These are phyloP conservation scores for Ceratina japonica DNA, from an alignment of 1,140 invertebrate species.

Conservation along the genomic window DNA sequence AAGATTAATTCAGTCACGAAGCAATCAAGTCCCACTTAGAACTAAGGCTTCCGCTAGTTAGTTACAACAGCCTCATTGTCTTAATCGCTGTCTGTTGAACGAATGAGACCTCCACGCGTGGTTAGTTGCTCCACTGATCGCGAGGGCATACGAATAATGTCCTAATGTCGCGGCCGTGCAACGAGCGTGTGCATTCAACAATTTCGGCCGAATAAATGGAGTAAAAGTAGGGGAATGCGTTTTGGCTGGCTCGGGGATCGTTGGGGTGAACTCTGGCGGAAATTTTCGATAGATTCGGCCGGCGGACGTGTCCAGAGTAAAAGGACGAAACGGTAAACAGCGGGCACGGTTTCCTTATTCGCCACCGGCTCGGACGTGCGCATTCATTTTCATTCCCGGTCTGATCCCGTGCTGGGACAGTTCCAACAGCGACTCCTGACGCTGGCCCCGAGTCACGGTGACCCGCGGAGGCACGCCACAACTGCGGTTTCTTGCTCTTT, in stretches of 20 bases:
- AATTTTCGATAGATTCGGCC: slow-evolving; percentile 1
- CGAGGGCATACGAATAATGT: too few relatives aligned
- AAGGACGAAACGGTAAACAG: slow-evolving; percentile 24
- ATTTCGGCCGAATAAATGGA: neutral
- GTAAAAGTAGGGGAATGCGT: too few relatives aligned
- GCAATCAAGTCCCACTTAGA: slow-evolving; percentile 9
- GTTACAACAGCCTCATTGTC: too few relatives aligned
- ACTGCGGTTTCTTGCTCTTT: slow-evolving; percentile 51
- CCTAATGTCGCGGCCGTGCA: too few relatives aligned
- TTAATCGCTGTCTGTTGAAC: neutral
- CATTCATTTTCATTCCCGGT: slow-evolving; percentile 40
- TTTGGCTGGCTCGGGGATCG: slow-evolving; percentile 16
- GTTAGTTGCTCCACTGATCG: neutral
- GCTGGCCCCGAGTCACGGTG: slow-evolving; percentile 43
- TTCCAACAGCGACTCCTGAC: slow-evolving; percentile 61
- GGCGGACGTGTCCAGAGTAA: neutral
- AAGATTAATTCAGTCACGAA: neutral
- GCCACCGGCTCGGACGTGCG: slow-evolving; percentile 8
- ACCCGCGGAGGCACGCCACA: slow-evolving; percentile 40
- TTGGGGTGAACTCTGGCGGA: slow-evolving; percentile 5
- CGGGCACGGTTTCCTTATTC: slow-evolving; percentile 38
- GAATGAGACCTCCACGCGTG: too few relatives aligned
- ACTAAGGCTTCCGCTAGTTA: neutral
- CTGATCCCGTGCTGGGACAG: slow-evolving; percentile 43
- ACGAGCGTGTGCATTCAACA: too few relatives aligned